Conservation (phyloP, 1,140 invertebrate species). For the Venturia canescens region DNA sequence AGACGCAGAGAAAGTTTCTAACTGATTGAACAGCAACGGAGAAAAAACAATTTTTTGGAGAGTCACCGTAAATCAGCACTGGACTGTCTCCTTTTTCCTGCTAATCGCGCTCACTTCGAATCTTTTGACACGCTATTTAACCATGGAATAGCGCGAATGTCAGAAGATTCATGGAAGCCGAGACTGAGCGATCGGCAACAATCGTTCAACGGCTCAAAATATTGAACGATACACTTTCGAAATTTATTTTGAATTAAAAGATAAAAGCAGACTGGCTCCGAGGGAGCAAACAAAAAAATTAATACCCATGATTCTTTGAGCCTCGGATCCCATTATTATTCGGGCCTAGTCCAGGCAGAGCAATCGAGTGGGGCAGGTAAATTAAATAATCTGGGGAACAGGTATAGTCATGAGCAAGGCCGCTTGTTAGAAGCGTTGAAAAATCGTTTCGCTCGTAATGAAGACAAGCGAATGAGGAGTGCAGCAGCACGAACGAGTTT, state of each 20-base stretch:
- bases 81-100: too few relatives aligned
- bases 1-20: not conserved
- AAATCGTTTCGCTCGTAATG: not conserved
- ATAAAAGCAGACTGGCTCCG: too few relatives aligned
- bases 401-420: constrained; percentile 7
- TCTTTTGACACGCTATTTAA: too few relatives aligned
- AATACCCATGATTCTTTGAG: too few relatives aligned
- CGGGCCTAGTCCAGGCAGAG: not conserved
- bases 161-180: too few relatives aligned
- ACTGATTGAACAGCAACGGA: not conserved
- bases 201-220: too few relatives aligned
- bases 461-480: not conserved
- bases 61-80: not conserved
- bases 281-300: too few relatives aligned
- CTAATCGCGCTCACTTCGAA: too few relatives aligned
- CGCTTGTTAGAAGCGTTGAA: constrained; percentile 7
- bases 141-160: too few relatives aligned
- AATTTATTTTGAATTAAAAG: too few relatives aligned
- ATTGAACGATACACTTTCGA: too few relatives aligned
- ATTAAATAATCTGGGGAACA: not conserved
- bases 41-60: not conserved
- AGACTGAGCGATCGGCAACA: too few relatives aligned
- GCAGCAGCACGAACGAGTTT: not conserved
- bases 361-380: not conserved
- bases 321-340: not conserved